These are phyloP conservation scores for Chamaea fasciata DNA, from an alignment of 2,113 vertebrate species.

Conservation along the genomic window DNA sequence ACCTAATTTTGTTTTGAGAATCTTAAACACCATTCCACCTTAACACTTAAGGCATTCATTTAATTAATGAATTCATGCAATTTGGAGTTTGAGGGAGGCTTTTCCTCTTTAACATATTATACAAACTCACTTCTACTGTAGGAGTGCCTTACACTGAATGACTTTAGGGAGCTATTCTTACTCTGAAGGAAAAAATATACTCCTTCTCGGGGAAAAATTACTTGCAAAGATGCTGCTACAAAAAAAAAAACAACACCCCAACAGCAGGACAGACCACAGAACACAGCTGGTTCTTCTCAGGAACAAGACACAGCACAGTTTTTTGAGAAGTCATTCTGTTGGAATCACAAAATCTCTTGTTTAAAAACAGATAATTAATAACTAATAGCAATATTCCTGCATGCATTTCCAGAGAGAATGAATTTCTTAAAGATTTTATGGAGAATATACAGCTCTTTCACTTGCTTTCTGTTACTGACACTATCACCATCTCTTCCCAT, in stretches of 20 bases:
- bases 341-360: background rate
- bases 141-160: background rate
- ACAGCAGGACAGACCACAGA: background rate
- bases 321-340: background rate
- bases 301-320: background rate
- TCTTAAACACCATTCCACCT: background rate
- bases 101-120: background rate
- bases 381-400: background rate
- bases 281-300: background rate
- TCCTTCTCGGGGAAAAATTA: background rate
- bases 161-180: background rate
- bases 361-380: background rate
- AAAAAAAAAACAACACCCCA: background rate
- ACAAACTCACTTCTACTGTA: background rate
- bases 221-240: background rate
- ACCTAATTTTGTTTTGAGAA: background rate
- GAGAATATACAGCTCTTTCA: background rate
- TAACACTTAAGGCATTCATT: background rate
- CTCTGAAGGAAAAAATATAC: background rate
- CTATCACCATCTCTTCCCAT: background rate
- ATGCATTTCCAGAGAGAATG: background rate
- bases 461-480: background rate
- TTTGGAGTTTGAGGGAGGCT: background rate
- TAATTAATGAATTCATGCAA: background rate
- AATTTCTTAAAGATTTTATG: background rate